A percentile compares a stretch with the other conserved stretches of the same genome.
Evolutionary conservation across 2,888 invertebrate genomes (phyloP).

Genomic region (Plutella xylostella): DNA sequence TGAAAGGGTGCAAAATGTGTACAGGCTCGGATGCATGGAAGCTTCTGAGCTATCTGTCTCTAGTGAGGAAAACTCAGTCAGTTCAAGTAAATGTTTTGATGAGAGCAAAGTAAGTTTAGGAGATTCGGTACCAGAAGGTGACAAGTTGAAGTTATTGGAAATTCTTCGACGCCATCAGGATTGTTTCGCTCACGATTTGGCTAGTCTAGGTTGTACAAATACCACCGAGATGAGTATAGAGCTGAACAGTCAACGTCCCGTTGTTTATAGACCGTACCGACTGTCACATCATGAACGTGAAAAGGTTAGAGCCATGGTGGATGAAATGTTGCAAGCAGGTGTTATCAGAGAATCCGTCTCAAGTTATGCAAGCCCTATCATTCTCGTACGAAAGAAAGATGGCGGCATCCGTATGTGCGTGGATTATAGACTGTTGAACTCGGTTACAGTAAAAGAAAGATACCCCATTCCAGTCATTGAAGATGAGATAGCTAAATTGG

Average conservation of each 20-base stretch:
- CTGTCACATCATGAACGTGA: slow-evolving; percentile 15
- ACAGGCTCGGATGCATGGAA: too few relatives aligned
- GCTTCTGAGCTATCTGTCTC: too few relatives aligned
- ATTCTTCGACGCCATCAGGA: slow-evolving; percentile 13
- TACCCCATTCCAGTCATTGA: slow-evolving; percentile 12
- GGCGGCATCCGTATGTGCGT: slow-evolving; percentile 13
- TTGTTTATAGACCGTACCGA: slow-evolving; percentile 19
- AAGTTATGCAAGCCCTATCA: slow-evolving; percentile 6
- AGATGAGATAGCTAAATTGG: slow-evolving; percentile 8
- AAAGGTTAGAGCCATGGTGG: slow-evolving; percentile 18
- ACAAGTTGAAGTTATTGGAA: neutral
- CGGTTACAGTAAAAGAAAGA: slow-evolving; percentile 9
- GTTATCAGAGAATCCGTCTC: slow-evolving; percentile 19
- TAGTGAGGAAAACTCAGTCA: too few relatives aligned
- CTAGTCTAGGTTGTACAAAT: slow-evolving; percentile 15
- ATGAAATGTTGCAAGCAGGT: slow-evolving; percentile 18
- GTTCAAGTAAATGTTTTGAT: neutral
- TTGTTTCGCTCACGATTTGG: slow-evolving; percentile 13
- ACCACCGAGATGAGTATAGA: slow-evolving; percentile 17
- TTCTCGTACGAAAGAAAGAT: neutral
- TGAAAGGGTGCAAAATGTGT: too few relatives aligned
- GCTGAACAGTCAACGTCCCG: slow-evolving; percentile 14
- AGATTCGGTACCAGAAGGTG: neutral
- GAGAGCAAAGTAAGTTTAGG: neutral
- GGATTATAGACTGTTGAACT: slow-evolving; percentile 14